Evolutionary conservation across 2,888 invertebrate genomes (phyloP), one percentile per base, ranked within the genome.

Genomic region (Athalia circularis): DNA sequence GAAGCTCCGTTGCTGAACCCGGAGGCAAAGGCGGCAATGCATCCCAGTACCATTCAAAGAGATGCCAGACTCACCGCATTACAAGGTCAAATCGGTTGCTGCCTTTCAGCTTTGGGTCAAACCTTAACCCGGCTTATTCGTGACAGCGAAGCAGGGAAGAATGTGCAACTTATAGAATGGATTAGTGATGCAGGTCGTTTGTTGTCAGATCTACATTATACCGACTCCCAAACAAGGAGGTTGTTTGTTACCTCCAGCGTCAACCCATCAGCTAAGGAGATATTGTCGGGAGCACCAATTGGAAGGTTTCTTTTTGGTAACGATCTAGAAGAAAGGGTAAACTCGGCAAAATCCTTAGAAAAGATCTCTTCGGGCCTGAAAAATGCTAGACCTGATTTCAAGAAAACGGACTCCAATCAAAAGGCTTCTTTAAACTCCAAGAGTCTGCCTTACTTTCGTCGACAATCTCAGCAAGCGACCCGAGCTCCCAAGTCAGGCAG

Each of bases 101-200:
- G 52, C 15, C 9, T 67, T 29, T 67, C 67, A 29, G 67, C 52
- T 29, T 52, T 67, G 67, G n/a, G 68, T n/a, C 68, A 68, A 68
- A 52, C 68, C 9, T 54, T 68, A 29, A 4, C 68, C 6, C 68
- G 29, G 8, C 52, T 68, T 15, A 68, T 68, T 8, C 52, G 9
- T 5, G 29, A 29, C 3, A 68, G 52, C 11, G 0, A 68, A 52
- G 6, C 29, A 29, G 68, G 11, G 8, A 6, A 43, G 1, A 68
- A 68, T 29, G 52, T 68, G 29, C 68, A 68, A n/a, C 43, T 54
- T 9, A 68, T 68, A 0, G 68, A 43, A 68, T 54, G 68, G 68
- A 9, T 54, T n/a, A 68, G 68, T 43, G 68, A 68, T 11, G 43
- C 54, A 52, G 68, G 68, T 15, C 68, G 68, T 11, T 8, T 68